Percentiles rank a stretch among this genome's conserved stretches.
Conservation (phyloP, 1,140 invertebrate genomes). For the Conus ventricosus region DNA sequence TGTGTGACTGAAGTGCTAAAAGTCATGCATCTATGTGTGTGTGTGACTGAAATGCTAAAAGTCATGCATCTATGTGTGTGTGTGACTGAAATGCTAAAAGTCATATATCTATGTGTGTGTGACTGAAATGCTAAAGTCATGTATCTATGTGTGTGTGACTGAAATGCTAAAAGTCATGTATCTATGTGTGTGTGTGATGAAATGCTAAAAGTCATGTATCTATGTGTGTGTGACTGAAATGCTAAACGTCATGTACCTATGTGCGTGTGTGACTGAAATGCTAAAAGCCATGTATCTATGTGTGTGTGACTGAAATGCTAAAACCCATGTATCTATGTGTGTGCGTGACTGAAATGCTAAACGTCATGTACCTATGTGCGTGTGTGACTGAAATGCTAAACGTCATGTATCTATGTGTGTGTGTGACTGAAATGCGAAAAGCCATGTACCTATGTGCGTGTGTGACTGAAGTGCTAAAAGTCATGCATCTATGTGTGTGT, state of each 20-base stretch:
- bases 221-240: not conserved
- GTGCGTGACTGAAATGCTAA: not conserved
- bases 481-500: not conserved
- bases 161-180: too few species aligned
- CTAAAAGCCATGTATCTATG: too few species aligned
- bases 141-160: not conserved
- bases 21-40: not conserved
- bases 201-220: too few species aligned
- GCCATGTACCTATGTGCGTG: too few species aligned
- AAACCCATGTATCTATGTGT: not conserved
- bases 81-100: too few species aligned
- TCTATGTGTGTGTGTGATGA: not conserved
- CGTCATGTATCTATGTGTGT: not conserved
- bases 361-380: too few species aligned
- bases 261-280: not conserved
- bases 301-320: not conserved
- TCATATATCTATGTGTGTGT: not conserved
- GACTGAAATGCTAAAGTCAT: too few species aligned
- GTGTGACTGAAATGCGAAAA: not conserved
- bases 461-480: too few species aligned
- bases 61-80: too few species aligned
- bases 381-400: not conserved
- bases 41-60: not conserved
- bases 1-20: not conserved
- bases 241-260: too few species aligned